These are phyloP conservation scores for Stramonita haemastoma DNA, from an alignment of 2,888 invertebrate genomes.

Conservation along the genomic window DNA sequence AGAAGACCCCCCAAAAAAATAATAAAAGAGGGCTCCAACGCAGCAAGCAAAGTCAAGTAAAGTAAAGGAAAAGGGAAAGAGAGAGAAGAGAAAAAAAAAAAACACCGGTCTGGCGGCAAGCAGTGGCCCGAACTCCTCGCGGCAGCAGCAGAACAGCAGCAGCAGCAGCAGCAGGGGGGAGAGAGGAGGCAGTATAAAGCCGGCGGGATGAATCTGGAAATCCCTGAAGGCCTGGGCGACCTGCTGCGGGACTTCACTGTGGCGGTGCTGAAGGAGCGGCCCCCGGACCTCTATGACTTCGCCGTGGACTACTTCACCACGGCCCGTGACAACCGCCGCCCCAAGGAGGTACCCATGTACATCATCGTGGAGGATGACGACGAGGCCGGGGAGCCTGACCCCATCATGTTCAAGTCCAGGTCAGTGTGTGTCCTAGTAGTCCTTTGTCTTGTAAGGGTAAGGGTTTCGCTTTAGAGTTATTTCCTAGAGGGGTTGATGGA, in stretches of 20 bases:
- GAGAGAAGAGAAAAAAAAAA: no score
- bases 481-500: no score
- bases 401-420: slow-evolving; percentile 69
- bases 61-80: no score
- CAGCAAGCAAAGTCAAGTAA: no score
- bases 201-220: slow-evolving; percentile 73
- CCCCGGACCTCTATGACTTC: slow-evolving; percentile 74
- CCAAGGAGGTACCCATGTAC: slow-evolving; percentile 76
- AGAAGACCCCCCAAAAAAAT: no score
- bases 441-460: no score
- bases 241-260: slow-evolving; percentile 76
- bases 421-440: not conserved
- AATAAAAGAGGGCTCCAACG: no score
- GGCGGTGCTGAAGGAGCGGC: slow-evolving; percentile 75
- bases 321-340: slow-evolving; percentile 68
- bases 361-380: slow-evolving; percentile 76
- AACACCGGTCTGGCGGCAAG: not conserved
- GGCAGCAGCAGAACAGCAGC: slow-evolving; percentile 5
- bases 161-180: not conserved
- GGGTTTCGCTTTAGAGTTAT: no score
- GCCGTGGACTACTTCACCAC: slow-evolving; percentile 76
- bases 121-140: not conserved
- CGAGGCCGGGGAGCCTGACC: slow-evolving; percentile 75
- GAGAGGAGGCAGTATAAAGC: not conserved
- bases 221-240: slow-evolving; percentile 77